Base-by-base conservation (phyloP, 2,888 invertebrate species). In the Drepana falcataria region DNA sequence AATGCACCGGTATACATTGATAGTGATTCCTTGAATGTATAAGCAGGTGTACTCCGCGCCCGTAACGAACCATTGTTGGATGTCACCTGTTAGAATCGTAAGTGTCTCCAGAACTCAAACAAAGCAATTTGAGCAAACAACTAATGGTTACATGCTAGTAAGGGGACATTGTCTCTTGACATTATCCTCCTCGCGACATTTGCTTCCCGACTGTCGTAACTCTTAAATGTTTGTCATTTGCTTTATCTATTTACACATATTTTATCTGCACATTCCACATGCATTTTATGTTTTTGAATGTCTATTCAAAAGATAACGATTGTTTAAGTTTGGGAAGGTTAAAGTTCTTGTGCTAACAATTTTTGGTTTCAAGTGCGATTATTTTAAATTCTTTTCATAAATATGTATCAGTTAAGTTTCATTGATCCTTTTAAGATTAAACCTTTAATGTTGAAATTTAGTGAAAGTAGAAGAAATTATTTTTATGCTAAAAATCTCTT, bases 71-170 rank as follows among this genome's bases (percentile, higher is more conserved):
- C 62, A 73, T 75, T 78, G 75, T 79, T 73, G 72, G 72, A 77
- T 76, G 79, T 77, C 78, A 79, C 75, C 75, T 83, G 83, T 81
- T 79, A 71, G 73, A 66, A 72, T 74, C 73, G 79, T 82, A 81
- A 82, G 66, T 79, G 76, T 79, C 74, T 73, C 71, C 65, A 75
- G 79, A 80, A 77, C 80, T 75, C 76, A 73, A 75, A 77, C 75
- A 76, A 51, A 73, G 73, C 78, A 73, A 68, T 73, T 73, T 75
- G 69, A 70, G 64, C 69, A 73, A 75, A 77, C 73, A 75, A 69
- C 68, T 61, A 59, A 52, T 58, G 52, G 57, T 59, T 65, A 59
- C 55, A 56, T 52, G 52, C 47, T 52, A 56, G n/a, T 41, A 34
- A n/a, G 51, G 21, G 55, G 62, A 65, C 60, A 60, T 54, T 55